Conservation (phyloP, 2,113 vertebrate genomes). For the Melanocharis versteri region DNA sequence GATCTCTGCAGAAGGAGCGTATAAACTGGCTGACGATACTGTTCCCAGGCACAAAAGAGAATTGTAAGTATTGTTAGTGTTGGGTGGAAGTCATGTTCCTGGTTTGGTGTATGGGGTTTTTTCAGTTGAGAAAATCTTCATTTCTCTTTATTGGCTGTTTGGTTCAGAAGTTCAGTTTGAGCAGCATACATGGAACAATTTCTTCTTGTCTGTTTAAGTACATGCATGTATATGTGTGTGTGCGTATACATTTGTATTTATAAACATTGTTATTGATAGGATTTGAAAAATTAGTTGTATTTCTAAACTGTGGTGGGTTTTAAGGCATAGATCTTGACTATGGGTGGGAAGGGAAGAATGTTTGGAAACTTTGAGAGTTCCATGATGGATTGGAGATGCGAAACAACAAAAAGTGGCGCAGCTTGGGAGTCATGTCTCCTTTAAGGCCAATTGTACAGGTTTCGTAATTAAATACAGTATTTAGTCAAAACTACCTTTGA, state of each 20-base stretch:
- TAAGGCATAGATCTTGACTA: neutral
- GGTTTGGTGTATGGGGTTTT: neutral
- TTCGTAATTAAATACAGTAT: neutral
- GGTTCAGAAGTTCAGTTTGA: neutral
- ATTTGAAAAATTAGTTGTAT: neutral
- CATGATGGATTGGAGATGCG: neutral
- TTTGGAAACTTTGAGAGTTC: neutral
- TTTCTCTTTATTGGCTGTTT: neutral
- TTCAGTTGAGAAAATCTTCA: neutral
- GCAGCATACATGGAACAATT: neutral
- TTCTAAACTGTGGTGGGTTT: neutral
- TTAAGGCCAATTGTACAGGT: neutral
- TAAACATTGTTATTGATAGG: neutral
- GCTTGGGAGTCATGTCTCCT: neutral
- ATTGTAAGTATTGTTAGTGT: conserved; percentile 27
- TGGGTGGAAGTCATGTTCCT: neutral
- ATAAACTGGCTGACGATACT: neutral
- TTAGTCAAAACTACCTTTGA: neutral
- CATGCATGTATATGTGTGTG: neutral
- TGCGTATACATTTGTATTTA: neutral
- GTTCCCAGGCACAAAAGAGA: neutral
- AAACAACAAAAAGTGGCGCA: neutral
- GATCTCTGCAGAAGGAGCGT: neutral
- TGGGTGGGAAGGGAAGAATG: neutral
- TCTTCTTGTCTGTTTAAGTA: neutral